phyloP scores from a whole-genome alignment of 2,113 vertebrate species.

The Plectropomus leopardus region DNA sequence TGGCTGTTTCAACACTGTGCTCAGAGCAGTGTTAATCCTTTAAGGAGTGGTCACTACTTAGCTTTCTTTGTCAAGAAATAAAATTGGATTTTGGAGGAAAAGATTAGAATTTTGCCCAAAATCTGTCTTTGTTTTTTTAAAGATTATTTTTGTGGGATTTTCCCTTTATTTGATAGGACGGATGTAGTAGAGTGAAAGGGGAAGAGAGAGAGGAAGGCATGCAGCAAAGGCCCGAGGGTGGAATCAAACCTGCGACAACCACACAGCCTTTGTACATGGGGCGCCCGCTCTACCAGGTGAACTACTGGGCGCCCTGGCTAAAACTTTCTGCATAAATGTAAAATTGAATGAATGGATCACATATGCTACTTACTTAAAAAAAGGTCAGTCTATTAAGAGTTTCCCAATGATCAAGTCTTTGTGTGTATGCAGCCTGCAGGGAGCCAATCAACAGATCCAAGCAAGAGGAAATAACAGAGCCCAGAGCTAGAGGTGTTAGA shows the following conservation, averaged over 20 bases:
- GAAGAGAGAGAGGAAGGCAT: too few species aligned
- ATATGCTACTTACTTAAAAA: neutral
- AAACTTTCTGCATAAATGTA: neutral
- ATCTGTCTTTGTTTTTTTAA: too few species aligned
- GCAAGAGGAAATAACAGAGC: constrained; percentile 71
- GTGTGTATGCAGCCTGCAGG: constrained; percentile 40
- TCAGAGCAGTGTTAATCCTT: constrained; percentile 66
- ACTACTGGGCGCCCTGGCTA: too few species aligned
- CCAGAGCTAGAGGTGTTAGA: constrained; percentile 60
- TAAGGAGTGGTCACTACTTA: constrained; percentile 48
- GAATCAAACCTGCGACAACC: too few species aligned
- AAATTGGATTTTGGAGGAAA: constrained; percentile 13
- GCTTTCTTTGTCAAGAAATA: constrained; percentile 3
- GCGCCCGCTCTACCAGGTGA: too few species aligned
- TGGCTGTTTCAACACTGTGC: constrained; percentile 71
- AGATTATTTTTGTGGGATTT: too few species aligned
- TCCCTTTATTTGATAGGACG: too few species aligned
- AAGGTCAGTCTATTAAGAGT: constrained; percentile 36
- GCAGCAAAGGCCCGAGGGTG: too few species aligned
- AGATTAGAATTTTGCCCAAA: neutral
- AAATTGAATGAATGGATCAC: neutral
- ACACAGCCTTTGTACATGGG: too few species aligned
- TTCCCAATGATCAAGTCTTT: constrained; percentile 18
- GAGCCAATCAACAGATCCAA: constrained; percentile 80
- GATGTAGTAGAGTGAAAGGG: too few species aligned